Conservation (phyloP, 2,113 vertebrate genomes). For the Otus sunia region DNA sequence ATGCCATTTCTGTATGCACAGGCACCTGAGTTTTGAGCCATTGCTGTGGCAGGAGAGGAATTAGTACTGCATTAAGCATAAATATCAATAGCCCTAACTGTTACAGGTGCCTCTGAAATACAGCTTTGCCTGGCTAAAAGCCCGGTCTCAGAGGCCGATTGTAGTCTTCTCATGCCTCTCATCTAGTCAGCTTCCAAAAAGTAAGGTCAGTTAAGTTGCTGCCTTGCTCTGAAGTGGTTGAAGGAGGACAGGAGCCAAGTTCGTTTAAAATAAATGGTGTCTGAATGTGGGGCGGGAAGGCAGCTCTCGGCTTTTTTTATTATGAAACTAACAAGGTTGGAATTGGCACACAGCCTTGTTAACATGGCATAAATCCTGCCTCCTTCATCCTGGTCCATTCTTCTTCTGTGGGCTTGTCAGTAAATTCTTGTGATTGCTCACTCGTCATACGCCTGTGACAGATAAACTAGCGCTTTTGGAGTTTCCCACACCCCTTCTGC, state of each 20-base stretch:
- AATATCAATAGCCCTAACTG: background rate
- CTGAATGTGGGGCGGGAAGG: background rate
- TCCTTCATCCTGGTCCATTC: background rate
- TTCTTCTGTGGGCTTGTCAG: slow-evolving; percentile 3
- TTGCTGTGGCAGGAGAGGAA: background rate
- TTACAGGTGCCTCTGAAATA: slow-evolving; percentile 18
- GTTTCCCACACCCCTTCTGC: background rate
- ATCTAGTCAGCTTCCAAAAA: background rate
- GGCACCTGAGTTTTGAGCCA: background rate
- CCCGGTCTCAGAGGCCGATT: background rate
- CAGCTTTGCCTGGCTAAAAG: background rate
- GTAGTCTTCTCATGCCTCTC: background rate
- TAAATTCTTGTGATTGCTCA: slow-evolving; percentile 21
- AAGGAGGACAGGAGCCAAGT: background rate
- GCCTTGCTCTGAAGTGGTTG: background rate
- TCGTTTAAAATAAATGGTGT: background rate
- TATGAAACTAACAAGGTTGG: slow-evolving; percentile 28
- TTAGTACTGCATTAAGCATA: background rate
- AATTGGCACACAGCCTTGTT: slow-evolving; percentile 29
- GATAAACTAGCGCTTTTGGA: background rate
- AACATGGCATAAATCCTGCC: slow-evolving; percentile 45
- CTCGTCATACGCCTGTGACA: background rate
- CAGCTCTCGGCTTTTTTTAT: background rate
- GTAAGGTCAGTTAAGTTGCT: slow-evolving; percentile 13
- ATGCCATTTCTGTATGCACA: background rate